Percentiles rank a stretch among this genome's conserved stretches.
Evolutionary conservation across 1,140 invertebrate species (phyloP).

Genomic region (Hyposmocoma kahamanoa): DNA sequence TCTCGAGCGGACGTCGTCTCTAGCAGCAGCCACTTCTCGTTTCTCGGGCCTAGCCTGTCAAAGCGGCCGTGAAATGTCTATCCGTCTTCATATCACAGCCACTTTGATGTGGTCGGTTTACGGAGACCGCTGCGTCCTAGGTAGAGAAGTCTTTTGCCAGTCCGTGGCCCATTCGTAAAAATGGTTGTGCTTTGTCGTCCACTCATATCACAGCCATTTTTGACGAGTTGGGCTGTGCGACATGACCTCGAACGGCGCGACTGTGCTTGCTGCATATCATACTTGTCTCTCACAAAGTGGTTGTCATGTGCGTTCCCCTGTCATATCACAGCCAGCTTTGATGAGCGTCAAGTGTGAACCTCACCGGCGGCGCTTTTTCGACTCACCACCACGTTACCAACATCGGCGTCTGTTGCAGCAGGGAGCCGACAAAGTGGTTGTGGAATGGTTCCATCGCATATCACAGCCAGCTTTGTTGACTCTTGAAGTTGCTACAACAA

Average conservation of each 20-base stretch:
- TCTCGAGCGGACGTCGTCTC: conserved; percentile 2
- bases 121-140: conserved; percentile 32
- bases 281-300: conserved; percentile 60
- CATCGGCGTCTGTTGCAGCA: conserved; percentile 1
- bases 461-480: conserved; percentile 73
- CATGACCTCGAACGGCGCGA: conserved; percentile 4
- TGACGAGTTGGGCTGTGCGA: conserved; percentile 64
- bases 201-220: conserved; percentile 70
- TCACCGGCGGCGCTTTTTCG: conserved; percentile 3
- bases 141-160: conserved; percentile 1
- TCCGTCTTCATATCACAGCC: conserved; percentile 66
- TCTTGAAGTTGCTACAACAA: conserved; percentile 29
- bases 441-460: conserved; percentile 49
- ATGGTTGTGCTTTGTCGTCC: conserved; percentile 52
- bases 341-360: conserved; percentile 47
- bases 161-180: conserved; percentile 64
- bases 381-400: conserved; percentile 2
- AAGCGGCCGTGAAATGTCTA: conserved; percentile 67
- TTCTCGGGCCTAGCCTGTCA: conserved; percentile 65
- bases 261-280: neutral
- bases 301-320: conserved; percentile 35
- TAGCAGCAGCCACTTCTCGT: conserved; percentile 7
- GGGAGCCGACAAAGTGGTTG: conserved; percentile 51
- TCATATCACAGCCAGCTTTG: conserved; percentile 73
- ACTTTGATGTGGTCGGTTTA: conserved; percentile 72